Evolutionary conservation across 2,888 invertebrate species (phyloP).

Genomic region (Danaus chrysippus): DNA sequence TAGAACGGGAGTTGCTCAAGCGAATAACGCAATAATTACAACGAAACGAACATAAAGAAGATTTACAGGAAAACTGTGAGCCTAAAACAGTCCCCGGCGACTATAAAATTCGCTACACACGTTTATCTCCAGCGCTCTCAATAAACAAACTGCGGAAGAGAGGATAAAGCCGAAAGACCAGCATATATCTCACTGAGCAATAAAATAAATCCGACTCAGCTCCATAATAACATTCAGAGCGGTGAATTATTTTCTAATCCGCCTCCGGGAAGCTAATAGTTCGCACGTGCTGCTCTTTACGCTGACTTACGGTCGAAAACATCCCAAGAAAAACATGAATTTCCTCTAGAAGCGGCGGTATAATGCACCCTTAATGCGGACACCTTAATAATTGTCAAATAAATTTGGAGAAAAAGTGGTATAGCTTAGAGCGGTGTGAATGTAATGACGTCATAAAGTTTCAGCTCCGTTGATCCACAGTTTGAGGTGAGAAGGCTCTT

Average conservation of each 20-base stretch:
- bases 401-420: slow-evolving; percentile 67
- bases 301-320: slow-evolving; percentile 70
- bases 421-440: slow-evolving; percentile 48
- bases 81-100: slow-evolving; percentile 44
- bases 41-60: slow-evolving; percentile 62
- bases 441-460: slow-evolving; percentile 70
- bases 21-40: slow-evolving; percentile 75
- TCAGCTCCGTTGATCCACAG: slow-evolving; percentile 41
- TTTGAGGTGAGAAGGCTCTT: slow-evolving; percentile 35
- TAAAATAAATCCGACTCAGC: slow-evolving; percentile 74
- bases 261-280: slow-evolving; percentile 73
- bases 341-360: slow-evolving; percentile 56
- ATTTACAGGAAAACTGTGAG: slow-evolving; percentile 59
- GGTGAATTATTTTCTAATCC: slow-evolving; percentile 79
- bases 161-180: slow-evolving; percentile 70
- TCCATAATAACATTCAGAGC: slow-evolving; percentile 76
- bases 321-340: slow-evolving; percentile 76
- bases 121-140: slow-evolving; percentile 56
- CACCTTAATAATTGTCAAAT: slow-evolving; percentile 78
- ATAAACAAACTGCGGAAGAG: slow-evolving; percentile 69
- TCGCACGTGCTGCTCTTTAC: slow-evolving; percentile 72
- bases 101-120: slow-evolving; percentile 66
- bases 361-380: slow-evolving; percentile 73
- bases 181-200: slow-evolving; percentile 67
- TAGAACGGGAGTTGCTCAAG: slow-evolving; percentile 60